These are phyloP conservation scores for Unio pictorum DNA, from an alignment of 2,888 invertebrate species.

Conservation along the genomic window DNA sequence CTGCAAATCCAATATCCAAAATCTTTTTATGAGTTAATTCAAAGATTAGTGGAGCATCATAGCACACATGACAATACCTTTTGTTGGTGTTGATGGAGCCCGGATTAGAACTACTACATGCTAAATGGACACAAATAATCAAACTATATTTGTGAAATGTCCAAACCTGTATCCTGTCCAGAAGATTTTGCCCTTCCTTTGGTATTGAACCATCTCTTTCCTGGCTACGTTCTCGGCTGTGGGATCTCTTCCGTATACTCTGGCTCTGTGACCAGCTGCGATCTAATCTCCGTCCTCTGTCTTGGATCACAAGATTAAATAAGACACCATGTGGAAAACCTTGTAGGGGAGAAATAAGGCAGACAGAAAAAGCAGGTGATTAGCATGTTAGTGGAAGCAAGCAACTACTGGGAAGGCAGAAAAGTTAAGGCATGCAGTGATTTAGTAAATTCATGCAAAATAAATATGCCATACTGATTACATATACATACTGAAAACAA, in stretches of 20 bases:
- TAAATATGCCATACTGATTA: too few species aligned
- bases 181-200: conserved; percentile 30
- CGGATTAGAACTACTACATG: too few species aligned
- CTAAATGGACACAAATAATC: too few species aligned
- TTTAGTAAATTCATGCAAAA: too few species aligned
- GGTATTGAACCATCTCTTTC: conserved; percentile 17
- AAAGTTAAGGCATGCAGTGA: conserved; percentile 14
- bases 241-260: conserved; percentile 20
- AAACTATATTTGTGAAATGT: too few species aligned
- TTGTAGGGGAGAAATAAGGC: conserved; percentile 11
- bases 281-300: conserved; percentile 11
- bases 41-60: background rate
- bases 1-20: background rate
- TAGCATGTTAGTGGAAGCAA: conserved; percentile 3
- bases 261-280: conserved; percentile 27
- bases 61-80: too few species aligned
- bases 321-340: conserved; percentile 18
- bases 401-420: conserved; percentile 6
- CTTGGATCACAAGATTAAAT: background rate
- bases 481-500: too few species aligned
- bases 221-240: conserved; percentile 12
- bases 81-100: too few species aligned
- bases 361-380: conserved; percentile 2
- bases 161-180: conserved; percentile 26
- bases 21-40: background rate